A percentile compares a stretch with the other conserved stretches of the same genome.
These are phyloP conservation scores for Drosophila phalerata DNA, from an alignment of 2,888 invertebrate species.

Conservation along the genomic window DNA sequence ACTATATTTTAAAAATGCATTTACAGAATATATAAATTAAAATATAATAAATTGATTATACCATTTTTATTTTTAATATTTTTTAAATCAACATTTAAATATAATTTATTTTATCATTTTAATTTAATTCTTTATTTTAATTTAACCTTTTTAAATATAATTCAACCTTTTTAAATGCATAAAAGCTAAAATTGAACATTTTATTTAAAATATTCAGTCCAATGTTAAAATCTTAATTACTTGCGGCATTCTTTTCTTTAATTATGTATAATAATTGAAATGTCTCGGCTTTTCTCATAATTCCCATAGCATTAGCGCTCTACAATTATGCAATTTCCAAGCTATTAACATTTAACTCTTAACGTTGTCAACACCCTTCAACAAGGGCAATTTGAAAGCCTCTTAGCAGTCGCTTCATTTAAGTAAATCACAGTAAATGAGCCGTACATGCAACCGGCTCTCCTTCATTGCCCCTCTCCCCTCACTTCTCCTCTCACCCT, in stretches of 20 bases:
- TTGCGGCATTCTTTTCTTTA: not conserved
- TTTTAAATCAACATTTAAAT: no score
- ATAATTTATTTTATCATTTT: no score
- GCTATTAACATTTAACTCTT: conserved; percentile 36
- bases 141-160: no score
- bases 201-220: not conserved
- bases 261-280: conserved; percentile 7
- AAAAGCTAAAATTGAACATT: not conserved
- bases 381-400: conserved; percentile 62
- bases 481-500: not conserved
- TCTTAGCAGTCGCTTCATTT: conserved; percentile 59
- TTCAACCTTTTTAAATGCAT: no score
- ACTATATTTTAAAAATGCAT: no score
- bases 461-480: not conserved
- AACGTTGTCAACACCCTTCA: conserved; percentile 45
- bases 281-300: not conserved
- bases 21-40: no score
- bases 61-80: no score
- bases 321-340: conserved; percentile 20
- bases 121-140: not conserved
- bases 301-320: conserved; percentile 1
- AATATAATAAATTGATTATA: no score
- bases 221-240: not conserved
- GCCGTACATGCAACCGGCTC: conserved; percentile 46
- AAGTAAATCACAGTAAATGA: conserved; percentile 66